phyloP scores from a whole-genome alignment of 2,797 vertebrate species.

The Crax fasciolata region DNA sequence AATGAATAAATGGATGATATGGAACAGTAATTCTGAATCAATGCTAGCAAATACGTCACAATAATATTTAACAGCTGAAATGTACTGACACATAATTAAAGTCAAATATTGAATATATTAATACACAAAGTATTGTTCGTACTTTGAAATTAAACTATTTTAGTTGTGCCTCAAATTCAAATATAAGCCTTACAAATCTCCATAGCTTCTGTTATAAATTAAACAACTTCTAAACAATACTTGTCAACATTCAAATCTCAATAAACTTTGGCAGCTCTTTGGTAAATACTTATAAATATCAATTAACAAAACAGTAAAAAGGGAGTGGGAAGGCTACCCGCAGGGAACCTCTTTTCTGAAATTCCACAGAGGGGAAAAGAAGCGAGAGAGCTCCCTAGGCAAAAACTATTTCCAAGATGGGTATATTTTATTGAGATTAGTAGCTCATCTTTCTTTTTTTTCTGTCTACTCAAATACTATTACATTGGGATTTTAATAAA shows the following conservation, averaged over 20 bases:
- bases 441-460: conserved; percentile 53
- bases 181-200: conserved; percentile 67
- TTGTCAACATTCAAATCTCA: conserved; percentile 72
- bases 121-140: conserved; percentile 10
- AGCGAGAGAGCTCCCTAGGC: conserved; percentile 35
- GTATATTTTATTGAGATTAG: conserved; percentile 41
- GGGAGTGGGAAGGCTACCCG: conserved; percentile 32
- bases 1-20: conserved; percentile 4
- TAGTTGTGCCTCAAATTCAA: conserved; percentile 54
- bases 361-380: conserved; percentile 40
- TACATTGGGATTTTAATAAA: conserved; percentile 39
- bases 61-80: conserved; percentile 49
- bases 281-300: conserved; percentile 78
- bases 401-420: conserved; percentile 34
- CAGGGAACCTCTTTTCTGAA: conserved; percentile 7
- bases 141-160: conserved; percentile 52
- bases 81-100: conserved; percentile 51
- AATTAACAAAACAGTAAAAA: conserved; percentile 52
- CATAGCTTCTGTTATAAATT: conserved; percentile 64
- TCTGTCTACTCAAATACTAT: conserved; percentile 51
- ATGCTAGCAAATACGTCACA: conserved; percentile 4
- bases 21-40: conserved; percentile 29
- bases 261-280: conserved; percentile 80
- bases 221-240: conserved; percentile 59
- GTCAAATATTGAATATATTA: conserved; percentile 66